Percentiles rank a stretch among this genome's conserved stretches.
These are phyloP conservation scores for Vireo griseus DNA, from an alignment of 2,797 vertebrate species.

Conservation along the genomic window DNA sequence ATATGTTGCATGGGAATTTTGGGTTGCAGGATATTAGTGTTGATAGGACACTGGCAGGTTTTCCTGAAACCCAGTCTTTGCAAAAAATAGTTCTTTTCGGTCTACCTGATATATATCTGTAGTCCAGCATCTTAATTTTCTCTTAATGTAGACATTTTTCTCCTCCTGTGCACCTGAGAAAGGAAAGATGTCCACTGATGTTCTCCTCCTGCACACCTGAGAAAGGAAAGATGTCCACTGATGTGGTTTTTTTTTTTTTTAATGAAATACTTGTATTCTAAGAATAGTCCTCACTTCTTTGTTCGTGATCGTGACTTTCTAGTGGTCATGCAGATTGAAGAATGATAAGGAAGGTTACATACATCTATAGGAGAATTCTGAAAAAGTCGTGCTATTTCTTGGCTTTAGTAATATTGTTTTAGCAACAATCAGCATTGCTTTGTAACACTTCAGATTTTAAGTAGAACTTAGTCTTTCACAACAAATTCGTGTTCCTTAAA, in stretches of 20 bases:
- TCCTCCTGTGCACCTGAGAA: no score
- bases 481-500: neutral
- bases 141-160: neutral
- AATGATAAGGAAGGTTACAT: neutral
- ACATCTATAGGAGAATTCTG: neutral
- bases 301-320: neutral
- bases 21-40: neutral
- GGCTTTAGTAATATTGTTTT: neutral
- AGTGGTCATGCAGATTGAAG: neutral
- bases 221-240: no score
- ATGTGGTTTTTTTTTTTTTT: neutral
- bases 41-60: neutral
- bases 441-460: neutral
- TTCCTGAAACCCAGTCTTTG: neutral
- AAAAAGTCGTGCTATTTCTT: neutral
- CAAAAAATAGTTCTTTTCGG: neutral
- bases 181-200: no score
- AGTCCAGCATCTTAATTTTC: neutral
- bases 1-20: neutral
- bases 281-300: neutral
- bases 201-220: no score
- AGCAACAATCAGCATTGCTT: neutral
- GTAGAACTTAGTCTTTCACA: neutral
- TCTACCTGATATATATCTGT: neutral
- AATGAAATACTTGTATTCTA: neutral